Base-by-base conservation (phyloP, 2,888 invertebrate species). In the Lypha dubia region DNA sequence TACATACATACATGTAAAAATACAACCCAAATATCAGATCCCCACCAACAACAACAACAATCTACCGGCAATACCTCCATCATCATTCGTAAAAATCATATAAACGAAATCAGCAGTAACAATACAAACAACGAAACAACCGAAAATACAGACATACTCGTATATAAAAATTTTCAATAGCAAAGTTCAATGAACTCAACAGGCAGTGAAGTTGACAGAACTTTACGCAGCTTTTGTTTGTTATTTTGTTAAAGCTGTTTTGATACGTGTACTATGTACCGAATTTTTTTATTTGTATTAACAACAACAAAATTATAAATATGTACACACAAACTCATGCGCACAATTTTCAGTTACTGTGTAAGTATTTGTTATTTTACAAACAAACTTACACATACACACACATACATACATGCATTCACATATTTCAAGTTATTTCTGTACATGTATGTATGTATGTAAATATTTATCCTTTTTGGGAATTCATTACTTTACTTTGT, bases 141-240 rank as follows among this genome's bases (percentile, higher is more conserved):
- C 76, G 20, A 79, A 79, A 79, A 82, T 67, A 28, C 28, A n/a
- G n/a, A n/a, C n/a, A n/a, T n/a, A n/a, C n/a, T n/a, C n/a, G 2
- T 28, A 24, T 67, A 44, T 11, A 81, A 80, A 85, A 87, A 83
- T 74, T 87, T 87, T 87, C 87, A 87, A 87, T 90, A 90, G 91
- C 90, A 91, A 90, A 90, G 90, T 90, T 90, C 89, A 88, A 89
- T 89, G 91, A 90, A 90, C 90, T 91, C 86, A 35, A 9, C 41
- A n/a, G 35, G 28, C 79, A 67, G 70, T 49, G 83, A 58, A 71
- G 67, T 28, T 28, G 32, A 22, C 74, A 65, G 44, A 74, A 63
- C 32, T 74, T 38, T 58, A 81, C 80, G 76, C 70, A 81, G 70
- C 82, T 56, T 70, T 58, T 51, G 17, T 35, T 56, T 56, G 28